These are phyloP conservation scores for Himalopsyche phryganea DNA, from an alignment of 1,140 invertebrate genomes.

Conservation along the genomic window DNA sequence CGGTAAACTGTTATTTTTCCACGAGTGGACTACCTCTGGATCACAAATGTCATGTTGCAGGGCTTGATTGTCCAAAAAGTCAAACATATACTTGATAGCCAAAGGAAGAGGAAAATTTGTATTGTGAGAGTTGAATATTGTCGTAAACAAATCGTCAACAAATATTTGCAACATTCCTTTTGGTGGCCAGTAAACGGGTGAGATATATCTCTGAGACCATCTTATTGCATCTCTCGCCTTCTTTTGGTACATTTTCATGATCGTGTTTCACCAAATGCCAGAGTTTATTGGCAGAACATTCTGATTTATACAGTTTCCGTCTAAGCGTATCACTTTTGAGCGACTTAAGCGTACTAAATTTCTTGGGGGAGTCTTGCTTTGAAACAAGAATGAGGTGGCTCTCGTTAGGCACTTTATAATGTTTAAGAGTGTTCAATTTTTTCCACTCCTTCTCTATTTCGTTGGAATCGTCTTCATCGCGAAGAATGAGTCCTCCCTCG, in stretches of 20 bases:
- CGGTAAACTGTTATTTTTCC: conserved; percentile 94
- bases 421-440: conserved; percentile 93
- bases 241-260: conserved; percentile 88
- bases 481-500: conserved; percentile 87
- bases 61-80: conserved; percentile 99
- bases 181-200: conserved; percentile 94
- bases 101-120: conserved; percentile 90
- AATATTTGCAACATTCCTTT: conserved; percentile 98
- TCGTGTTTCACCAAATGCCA: conserved; percentile 96
- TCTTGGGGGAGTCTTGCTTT: conserved; percentile 94
- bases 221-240: conserved; percentile 95
- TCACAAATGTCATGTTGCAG: conserved; percentile 93
- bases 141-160: conserved; percentile 98
- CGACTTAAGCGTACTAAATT: conserved; percentile 87
- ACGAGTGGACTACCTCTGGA: conserved; percentile 97
- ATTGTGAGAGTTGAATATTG: conserved; percentile 97
- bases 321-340: conserved; percentile 81
- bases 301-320: conserved; percentile 85
- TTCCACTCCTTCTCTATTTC: conserved; percentile 96
- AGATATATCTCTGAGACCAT: conserved; percentile 99
- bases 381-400: conserved; percentile 91
- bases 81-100: conserved; percentile 99
- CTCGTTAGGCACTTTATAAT: conserved; percentile 95
- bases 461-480: conserved; percentile 95
- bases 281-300: conserved; percentile 85